These are phyloP conservation scores for Megaustenia siamemsis DNA, from an alignment of 2,888 invertebrate genomes.

Conservation along the genomic window DNA sequence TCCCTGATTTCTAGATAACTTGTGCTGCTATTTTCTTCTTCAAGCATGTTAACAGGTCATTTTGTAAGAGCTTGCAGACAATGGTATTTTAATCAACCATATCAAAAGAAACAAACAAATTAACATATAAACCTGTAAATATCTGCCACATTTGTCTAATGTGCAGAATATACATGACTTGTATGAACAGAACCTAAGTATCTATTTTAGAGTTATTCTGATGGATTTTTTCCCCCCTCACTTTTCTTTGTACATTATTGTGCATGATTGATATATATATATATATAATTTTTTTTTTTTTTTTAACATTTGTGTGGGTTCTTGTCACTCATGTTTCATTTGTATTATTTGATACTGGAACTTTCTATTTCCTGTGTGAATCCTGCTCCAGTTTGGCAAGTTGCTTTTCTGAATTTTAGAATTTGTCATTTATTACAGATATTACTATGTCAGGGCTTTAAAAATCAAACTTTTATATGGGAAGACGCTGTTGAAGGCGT, in stretches of 20 bases:
- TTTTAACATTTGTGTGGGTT: background rate
- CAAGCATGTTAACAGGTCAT: no score
- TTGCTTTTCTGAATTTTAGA: background rate
- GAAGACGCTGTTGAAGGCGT: no score
- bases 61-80: no score
- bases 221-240: background rate
- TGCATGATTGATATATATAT: no score
- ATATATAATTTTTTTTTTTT: no score
- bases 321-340: conserved; percentile 22
- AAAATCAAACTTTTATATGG: no score
- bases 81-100: background rate
- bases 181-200: background rate
- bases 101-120: conserved; percentile 10
- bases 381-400: conserved; percentile 23
- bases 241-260: background rate
- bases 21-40: no score
- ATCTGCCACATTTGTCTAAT: background rate
- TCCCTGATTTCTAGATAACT: no score
- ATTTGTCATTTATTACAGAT: no score
- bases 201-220: background rate
- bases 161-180: background rate
- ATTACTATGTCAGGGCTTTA: no score
- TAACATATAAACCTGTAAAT: background rate
- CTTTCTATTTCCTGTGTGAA: background rate
- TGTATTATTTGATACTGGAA: background rate